These are phyloP conservation scores for Gymnocephalus cernua DNA, from an alignment of 2,113 vertebrate genomes.

Conservation along the genomic window DNA sequence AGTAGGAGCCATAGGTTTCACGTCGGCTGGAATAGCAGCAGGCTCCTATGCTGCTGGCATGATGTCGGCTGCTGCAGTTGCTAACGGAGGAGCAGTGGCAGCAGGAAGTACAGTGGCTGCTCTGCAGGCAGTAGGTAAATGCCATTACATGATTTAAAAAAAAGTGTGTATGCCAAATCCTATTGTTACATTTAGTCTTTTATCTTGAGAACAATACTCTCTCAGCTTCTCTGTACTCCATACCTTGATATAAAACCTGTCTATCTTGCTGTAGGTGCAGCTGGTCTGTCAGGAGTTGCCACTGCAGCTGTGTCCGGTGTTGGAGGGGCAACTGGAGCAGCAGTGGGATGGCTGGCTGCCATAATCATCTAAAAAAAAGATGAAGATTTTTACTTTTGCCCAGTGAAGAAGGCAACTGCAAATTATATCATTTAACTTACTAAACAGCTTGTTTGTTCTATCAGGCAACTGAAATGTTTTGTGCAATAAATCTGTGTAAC, in stretches of 20 bases:
- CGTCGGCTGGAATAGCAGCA: conserved; percentile 62
- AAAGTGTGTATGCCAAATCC: too few species aligned
- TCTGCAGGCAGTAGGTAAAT: conserved; percentile 67
- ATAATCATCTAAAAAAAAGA: neutral
- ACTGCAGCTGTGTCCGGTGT: neutral
- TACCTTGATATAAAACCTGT: neutral
- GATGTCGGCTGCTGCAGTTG: conserved; percentile 69
- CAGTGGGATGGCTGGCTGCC: neutral
- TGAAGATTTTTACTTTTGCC: neutral
- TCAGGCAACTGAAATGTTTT: neutral
- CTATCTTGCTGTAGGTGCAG: conserved; percentile 14
- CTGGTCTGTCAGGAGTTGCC: conserved; percentile 15
- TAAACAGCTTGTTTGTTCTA: neutral
- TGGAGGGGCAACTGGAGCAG: conserved; percentile 28
- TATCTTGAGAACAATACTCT: neutral
- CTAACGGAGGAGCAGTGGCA: conserved; percentile 68
- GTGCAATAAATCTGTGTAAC: neutral
- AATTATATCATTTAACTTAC: neutral
- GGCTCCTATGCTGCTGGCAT: conserved; percentile 54
- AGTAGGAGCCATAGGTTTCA: conserved; percentile 45
- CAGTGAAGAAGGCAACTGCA: neutral
- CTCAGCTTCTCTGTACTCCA: neutral
- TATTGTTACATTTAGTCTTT: neutral
- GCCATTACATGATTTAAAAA: rapidly evolving
- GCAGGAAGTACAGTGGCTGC: conserved; percentile 58